Percentiles rank a stretch among this genome's conserved stretches.
Evolutionary conservation across 2,888 invertebrate species (phyloP).

Genomic region (Apodemia zela): DNA sequence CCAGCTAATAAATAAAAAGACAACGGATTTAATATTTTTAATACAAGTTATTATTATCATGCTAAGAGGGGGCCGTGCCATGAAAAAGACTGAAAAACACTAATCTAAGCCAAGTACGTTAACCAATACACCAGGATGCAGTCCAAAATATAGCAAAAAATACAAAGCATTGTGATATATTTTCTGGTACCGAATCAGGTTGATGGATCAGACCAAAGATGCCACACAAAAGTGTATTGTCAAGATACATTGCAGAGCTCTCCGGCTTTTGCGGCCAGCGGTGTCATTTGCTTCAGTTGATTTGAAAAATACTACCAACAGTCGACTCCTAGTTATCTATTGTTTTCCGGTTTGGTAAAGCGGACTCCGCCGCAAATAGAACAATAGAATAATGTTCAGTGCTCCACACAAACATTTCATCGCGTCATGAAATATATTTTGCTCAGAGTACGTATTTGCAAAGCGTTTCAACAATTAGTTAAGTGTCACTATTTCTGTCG

Average conservation of each 20-base stretch:
- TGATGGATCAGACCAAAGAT: slow-evolving; percentile 27
- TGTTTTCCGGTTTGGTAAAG: slow-evolving; percentile 35
- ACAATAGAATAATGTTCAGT: slow-evolving; percentile 32
- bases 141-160: too few relatives aligned
- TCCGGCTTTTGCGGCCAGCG: slow-evolving; percentile 29
- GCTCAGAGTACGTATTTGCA: slow-evolving; percentile 34
- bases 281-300: slow-evolving; percentile 34
- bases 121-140: too few relatives aligned
- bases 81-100: too few relatives aligned
- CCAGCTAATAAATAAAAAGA: too few relatives aligned
- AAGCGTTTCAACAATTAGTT: slow-evolving; percentile 35
- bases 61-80: too few relatives aligned
- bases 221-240: slow-evolving; percentile 30
- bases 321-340: slow-evolving; percentile 33
- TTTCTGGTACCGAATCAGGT: not conserved
- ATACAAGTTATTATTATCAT: too few relatives aligned
- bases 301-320: slow-evolving; percentile 35
- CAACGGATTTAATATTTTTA: too few relatives aligned
- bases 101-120: too few relatives aligned
- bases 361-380: slow-evolving; percentile 27
- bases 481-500: slow-evolving; percentile 35
- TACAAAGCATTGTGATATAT: not conserved
- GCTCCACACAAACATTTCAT: slow-evolving; percentile 34
- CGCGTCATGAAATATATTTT: slow-evolving; percentile 35
- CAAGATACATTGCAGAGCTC: slow-evolving; percentile 30